Evolutionary conservation across 2,888 invertebrate species (phyloP), one percentile per base, ranked within the genome.

Genomic region (Caradrina clavipalpis): DNA sequence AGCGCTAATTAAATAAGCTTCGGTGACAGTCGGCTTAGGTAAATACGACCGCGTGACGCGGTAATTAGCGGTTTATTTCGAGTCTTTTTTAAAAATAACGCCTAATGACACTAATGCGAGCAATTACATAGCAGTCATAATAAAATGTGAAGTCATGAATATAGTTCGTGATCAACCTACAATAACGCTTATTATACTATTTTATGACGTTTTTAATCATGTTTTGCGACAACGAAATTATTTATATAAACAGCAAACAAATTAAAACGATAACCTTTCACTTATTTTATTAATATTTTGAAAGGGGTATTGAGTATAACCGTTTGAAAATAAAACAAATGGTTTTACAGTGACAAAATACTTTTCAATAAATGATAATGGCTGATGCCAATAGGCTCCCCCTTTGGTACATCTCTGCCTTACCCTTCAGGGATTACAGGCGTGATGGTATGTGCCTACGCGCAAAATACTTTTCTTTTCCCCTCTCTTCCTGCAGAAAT

Each of bases 11-110:
- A 56, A 55, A 60, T 59, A 59, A 61, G 39, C 50, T 61, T 51
- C 59, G 65, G 39, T 69, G 55, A 67, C 65, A 67, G 66, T 62
- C 62, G n/a, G 42, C 55, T 70, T 59, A 64, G 45, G 63, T 70
- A 69, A 70, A 78, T 71, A 65, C 59, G 54, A 61, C 56, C 56
- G 71, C 55, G 73, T 83, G 84, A 76, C 66, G 70, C 17, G 57
- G 51, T 75, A 78, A 80, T 78, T 78, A 84, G 73, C 75, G 51
- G 2, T 62, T 60, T 83, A 78, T 78, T 83, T 81, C 51, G 19
- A 56, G 56, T 35, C 60, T 15, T 39, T 26, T 61, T 50, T 80
- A 70, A 72, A 76, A 79, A 78, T 78, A 79, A 67, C 72, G 22
- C 57, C 54, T 71, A 81, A 73, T 59, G 61, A 70, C 61, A 75